phyloP scores from a whole-genome alignment of 2,888 invertebrate genomes.

The Eurois occulta region DNA sequence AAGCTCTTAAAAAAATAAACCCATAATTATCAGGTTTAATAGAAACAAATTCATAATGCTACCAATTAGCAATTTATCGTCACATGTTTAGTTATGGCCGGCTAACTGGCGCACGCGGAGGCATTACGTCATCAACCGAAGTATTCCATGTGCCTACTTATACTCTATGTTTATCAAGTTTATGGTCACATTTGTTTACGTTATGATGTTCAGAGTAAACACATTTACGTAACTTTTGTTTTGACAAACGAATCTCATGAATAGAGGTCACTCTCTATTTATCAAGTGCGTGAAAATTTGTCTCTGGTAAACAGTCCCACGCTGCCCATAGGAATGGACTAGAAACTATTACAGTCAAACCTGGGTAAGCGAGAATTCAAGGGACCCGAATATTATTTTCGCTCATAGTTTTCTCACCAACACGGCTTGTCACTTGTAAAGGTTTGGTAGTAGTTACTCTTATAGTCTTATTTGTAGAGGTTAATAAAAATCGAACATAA shows the following conservation, averaged over 20 bases:
- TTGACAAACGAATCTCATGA: constrained; percentile 56
- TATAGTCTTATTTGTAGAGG: too few relatives aligned
- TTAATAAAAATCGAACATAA: too few relatives aligned
- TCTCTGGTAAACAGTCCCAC: constrained; percentile 56
- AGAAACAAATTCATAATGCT: constrained; percentile 3
- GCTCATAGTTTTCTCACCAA: too few relatives aligned
- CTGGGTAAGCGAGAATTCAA: too few relatives aligned
- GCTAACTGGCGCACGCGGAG: constrained; percentile 41
- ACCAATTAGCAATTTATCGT: constrained; percentile 24
- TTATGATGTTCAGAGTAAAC: constrained; percentile 65
- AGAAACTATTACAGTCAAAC: constrained; percentile 45
- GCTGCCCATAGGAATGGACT: constrained; percentile 24
- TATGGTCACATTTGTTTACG: constrained; percentile 76
- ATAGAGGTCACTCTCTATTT: constrained; percentile 69
- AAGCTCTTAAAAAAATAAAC: neutral
- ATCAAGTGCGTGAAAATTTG: constrained; percentile 62
- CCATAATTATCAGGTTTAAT: neutral
- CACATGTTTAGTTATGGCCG: constrained; percentile 38
- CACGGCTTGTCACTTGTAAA: too few relatives aligned
- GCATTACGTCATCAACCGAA: constrained; percentile 58
- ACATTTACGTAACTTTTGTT: constrained; percentile 63
- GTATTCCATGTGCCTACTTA: constrained; percentile 60
- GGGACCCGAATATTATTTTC: too few relatives aligned
- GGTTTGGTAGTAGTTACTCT: too few relatives aligned
- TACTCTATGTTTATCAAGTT: constrained; percentile 71